Evolutionary conservation across 1,140 invertebrate species (phyloP).

Genomic region (Limonius californicus): DNA sequence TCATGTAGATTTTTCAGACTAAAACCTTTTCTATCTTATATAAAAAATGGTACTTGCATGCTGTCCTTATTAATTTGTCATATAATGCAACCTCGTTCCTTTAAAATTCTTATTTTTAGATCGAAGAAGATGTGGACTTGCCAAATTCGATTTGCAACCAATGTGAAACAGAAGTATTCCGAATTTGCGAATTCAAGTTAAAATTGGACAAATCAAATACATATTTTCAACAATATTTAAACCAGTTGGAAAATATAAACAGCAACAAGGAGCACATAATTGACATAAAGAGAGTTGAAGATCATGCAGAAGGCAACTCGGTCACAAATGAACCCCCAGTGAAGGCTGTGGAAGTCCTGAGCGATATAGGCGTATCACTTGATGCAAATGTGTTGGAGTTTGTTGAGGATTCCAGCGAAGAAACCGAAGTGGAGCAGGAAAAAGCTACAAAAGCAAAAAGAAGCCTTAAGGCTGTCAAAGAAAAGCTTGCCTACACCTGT

Average conservation of each 20-base stretch:
- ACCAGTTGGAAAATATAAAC: neutral
- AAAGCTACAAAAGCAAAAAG: neutral
- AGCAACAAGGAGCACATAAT: neutral
- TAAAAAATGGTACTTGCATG: too few species aligned
- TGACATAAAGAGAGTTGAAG: neutral
- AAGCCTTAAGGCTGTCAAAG: too few species aligned
- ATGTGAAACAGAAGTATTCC: neutral
- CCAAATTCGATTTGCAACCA: neutral
- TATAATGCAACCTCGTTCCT: too few species aligned
- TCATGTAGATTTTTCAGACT: too few species aligned
- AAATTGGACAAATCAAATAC: neutral
- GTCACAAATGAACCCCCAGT: too few species aligned
- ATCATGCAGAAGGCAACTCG: neutral
- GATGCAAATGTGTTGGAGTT: neutral
- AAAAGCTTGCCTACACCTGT: neutral
- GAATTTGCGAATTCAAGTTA: neutral
- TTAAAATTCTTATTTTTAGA: neutral
- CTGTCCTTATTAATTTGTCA: too few species aligned
- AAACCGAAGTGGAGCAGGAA: neutral
- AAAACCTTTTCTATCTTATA: too few species aligned
- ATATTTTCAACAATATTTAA: neutral
- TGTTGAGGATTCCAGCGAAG: neutral
- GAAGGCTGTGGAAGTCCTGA: neutral
- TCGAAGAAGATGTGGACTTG: neutral
- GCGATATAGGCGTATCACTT: neutral